phyloP scores from a whole-genome alignment of 2,888 invertebrate species.

The Ophraella communa region DNA sequence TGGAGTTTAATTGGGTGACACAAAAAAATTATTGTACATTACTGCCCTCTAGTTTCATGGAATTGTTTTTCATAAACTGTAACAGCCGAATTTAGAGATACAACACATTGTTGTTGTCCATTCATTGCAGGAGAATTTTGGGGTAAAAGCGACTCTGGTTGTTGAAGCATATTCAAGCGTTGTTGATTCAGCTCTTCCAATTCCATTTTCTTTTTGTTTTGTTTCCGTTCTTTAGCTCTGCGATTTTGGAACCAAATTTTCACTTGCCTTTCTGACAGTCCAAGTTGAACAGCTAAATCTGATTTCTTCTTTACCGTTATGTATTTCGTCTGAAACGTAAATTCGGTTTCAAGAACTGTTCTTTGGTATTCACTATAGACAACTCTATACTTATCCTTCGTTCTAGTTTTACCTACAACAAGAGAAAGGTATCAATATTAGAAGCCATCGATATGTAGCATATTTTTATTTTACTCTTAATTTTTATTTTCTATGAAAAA shows the following conservation, averaged over 20 bases:
- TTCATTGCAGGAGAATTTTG: too few species aligned
- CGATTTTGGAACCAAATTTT: conserved; percentile 85
- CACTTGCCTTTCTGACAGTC: conserved; percentile 91
- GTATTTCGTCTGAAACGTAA: conserved; percentile 78
- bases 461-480: too few species aligned
- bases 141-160: conserved; percentile 56
- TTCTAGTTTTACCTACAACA: conserved; percentile 92
- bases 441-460: too few species aligned
- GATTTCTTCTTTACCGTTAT: conserved; percentile 95
- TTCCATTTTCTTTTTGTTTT: conserved; percentile 82
- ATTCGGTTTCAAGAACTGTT: conserved; percentile 63
- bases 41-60: conserved; percentile 40
- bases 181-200: conserved; percentile 60
- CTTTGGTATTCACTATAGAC: conserved; percentile 98
- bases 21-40: conserved; percentile 39
- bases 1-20: too few species aligned
- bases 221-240: conserved; percentile 91
- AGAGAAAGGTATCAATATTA: conserved; percentile 19
- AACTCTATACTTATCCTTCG: conserved; percentile 98
- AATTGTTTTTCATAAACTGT: conserved; percentile 37
- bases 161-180: conserved; percentile 58
- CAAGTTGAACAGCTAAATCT: conserved; percentile 84
- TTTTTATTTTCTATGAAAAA: too few species aligned
- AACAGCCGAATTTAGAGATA: conserved; percentile 31
- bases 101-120: too few species aligned